Evolutionary conservation across 2,888 invertebrate genomes (phyloP), one percentile per base, ranked within the genome.

Genomic region (Gortyna flavago): DNA sequence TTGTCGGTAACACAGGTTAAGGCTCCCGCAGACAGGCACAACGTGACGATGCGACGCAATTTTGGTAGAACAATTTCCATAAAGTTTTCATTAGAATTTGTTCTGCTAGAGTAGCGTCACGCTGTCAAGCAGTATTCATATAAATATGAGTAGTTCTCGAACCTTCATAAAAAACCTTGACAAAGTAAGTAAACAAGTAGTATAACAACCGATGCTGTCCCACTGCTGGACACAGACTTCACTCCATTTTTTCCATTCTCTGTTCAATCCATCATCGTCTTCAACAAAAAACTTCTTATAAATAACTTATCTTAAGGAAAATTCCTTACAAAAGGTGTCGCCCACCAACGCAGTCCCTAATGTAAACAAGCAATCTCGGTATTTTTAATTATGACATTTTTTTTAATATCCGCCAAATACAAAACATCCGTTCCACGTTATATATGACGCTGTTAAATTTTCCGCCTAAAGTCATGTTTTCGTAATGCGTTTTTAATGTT

Each of bases 401-500:
- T 79, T 87, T 85, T 80, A 81, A 87, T 85, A 85, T 86, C 85
- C 83, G 82, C 84, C 90, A 92, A 92, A 92, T 89, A 93, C 93
- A 93, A 92, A 93, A 93, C 92, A 93, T 93, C 94, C 93, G 92
- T 87, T 91, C 88, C 90, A 87, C 91, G 92, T 92, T 93, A 93
- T 94, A 94, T 94, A 93, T 92, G 93, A 91, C 91, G 91, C 93
- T 93, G 95, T 95, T 95, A 94, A 96, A 96, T 94, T 94, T 95
- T 94, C 93, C 95, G 93, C 93, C 95, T 92, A 94, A 94, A 96
- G 94, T 96, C 96, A 95, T 96, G 96, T 96, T 96, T 96, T 95
- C 94, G 94, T 96, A 96, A 96, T 96, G 96, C 95, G 96, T 96
- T 96, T 96, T 96, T 96, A 96, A 96, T 96, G 96, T 96, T 96